Evolutionary conservation across 1,140 invertebrate species (phyloP).

Genomic region (Chrysopa pallens): DNA sequence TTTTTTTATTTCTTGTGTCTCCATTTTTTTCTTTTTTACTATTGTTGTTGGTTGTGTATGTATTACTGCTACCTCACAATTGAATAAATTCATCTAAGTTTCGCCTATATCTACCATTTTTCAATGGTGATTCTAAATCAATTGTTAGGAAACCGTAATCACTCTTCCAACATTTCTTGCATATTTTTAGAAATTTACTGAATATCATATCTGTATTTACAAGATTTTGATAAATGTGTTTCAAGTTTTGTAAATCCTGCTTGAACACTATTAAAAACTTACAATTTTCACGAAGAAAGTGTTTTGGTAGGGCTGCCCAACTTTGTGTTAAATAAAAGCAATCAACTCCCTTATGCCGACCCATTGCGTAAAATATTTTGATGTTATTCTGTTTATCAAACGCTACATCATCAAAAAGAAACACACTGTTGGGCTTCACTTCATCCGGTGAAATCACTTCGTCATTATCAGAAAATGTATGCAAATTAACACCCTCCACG

Average conservation of each 20-base stretch:
- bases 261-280: conserved; percentile 20
- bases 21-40: no score
- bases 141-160: conserved; percentile 15
- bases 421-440: conserved; percentile 14
- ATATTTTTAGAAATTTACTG: conserved; percentile 15
- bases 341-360: conserved; percentile 15
- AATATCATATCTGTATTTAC: conserved; percentile 17
- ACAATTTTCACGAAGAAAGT: conserved; percentile 19
- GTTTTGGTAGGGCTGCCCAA: conserved; percentile 20
- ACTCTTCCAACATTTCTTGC: conserved; percentile 11
- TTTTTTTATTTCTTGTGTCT: no score
- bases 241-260: conserved; percentile 20
- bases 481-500: no score
- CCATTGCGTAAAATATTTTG: conserved; percentile 16
- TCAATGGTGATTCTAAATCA: conserved; percentile 12
- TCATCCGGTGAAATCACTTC: conserved; percentile 10
- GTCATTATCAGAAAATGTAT: conserved; percentile 12
- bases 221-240: conserved; percentile 20
- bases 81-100: conserved; percentile 12
- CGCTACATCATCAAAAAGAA: conserved; percentile 20
- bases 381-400: conserved; percentile 14
- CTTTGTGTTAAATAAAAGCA: conserved; percentile 19
- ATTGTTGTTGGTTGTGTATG: no score
- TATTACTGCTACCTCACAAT: not conserved
- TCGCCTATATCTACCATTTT: conserved; percentile 12